phyloP scores from a whole-genome alignment of 1,140 invertebrate species.

The Neotoxoptera formosana region DNA sequence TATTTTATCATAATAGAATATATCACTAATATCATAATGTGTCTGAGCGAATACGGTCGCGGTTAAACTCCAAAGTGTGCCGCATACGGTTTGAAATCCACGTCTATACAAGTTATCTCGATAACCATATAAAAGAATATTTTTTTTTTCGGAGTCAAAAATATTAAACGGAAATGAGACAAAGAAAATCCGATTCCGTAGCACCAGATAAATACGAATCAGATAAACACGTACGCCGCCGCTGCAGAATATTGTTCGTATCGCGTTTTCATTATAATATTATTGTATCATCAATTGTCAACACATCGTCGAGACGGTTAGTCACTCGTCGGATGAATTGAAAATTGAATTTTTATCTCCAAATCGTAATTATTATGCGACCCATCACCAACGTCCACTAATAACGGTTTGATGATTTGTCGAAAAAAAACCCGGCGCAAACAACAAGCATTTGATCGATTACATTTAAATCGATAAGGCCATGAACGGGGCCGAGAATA shows the following conservation, averaged over 20 bases:
- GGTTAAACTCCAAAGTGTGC: background rate
- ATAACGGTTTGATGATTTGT: background rate
- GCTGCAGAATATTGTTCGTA: too few species aligned
- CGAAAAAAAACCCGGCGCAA: background rate
- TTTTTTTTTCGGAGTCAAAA: too few species aligned
- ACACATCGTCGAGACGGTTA: too few species aligned
- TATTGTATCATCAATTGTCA: too few species aligned
- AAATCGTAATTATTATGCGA: background rate
- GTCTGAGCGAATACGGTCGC: background rate
- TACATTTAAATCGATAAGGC: background rate
- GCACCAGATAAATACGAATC: too few species aligned
- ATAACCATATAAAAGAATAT: too few species aligned
- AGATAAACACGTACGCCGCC: too few species aligned
- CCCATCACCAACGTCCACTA: too few species aligned
- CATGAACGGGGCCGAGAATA: background rate
- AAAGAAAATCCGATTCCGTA: too few species aligned
- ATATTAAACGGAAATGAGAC: too few species aligned
- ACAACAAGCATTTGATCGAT: background rate
- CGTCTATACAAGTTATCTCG: background rate
- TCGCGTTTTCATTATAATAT: too few species aligned
- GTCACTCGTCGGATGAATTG: background rate
- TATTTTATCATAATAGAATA: background rate
- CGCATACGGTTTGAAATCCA: background rate
- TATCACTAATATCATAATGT: background rate
- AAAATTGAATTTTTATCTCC: background rate